Percentiles rank a stretch among this genome's conserved stretches.
phyloP scores from a whole-genome alignment of 2,797 vertebrate genomes.

The Enteromius viviparus region DNA sequence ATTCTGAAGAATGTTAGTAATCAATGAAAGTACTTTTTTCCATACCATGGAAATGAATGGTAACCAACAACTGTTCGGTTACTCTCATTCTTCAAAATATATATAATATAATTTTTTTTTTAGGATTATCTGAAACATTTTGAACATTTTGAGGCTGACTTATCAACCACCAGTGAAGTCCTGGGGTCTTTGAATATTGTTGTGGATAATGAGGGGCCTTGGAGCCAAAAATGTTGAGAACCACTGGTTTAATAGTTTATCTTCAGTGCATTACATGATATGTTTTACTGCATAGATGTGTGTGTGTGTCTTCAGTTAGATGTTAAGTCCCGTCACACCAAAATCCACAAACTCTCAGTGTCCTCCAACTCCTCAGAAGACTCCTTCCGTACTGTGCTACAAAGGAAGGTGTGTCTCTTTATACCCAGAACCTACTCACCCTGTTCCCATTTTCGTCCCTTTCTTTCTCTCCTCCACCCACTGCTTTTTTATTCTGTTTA shows the following conservation, averaged over 20 bases:
- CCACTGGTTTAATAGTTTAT: slow-evolving; percentile 11
- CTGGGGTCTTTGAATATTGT: not conserved
- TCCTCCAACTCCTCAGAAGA: slow-evolving; percentile 87
- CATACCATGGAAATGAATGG: not conserved
- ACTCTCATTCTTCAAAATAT: not conserved
- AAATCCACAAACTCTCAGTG: slow-evolving; percentile 87
- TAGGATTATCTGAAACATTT: not conserved
- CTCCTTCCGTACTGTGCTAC: slow-evolving; percentile 85
- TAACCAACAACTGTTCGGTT: not conserved
- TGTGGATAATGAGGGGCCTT: not conserved
- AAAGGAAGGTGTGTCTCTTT: slow-evolving; percentile 80
- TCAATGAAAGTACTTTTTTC: not conserved
- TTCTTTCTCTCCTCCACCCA: not conserved
- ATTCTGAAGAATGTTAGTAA: not conserved
- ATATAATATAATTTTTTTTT: no score
- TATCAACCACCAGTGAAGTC: not conserved
- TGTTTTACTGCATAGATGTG: slow-evolving; percentile 39
- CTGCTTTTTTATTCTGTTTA: slow-evolving; percentile 15
- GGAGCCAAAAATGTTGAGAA: not conserved
- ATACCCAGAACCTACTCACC: slow-evolving; percentile 22
- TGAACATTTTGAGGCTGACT: not conserved
- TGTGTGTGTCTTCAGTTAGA: slow-evolving; percentile 73
- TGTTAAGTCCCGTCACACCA: slow-evolving; percentile 78
- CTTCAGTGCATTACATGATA: slow-evolving; percentile 17
- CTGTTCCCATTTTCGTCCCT: not conserved